Base-by-base conservation (phyloP, 2,888 invertebrate species). In the Mythimna pallens region DNA sequence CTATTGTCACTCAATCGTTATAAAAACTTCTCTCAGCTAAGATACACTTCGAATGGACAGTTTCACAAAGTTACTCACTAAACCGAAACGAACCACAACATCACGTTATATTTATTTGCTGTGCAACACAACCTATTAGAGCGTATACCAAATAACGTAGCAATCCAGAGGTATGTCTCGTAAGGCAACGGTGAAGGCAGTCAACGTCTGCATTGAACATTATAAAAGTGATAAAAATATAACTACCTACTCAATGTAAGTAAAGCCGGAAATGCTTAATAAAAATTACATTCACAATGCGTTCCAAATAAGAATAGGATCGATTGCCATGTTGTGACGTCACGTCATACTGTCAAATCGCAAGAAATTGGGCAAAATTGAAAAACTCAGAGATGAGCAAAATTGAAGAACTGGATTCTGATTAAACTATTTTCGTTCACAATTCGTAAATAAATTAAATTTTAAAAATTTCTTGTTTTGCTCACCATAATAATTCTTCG, bases 101-200 rank as follows among this genome's bases (percentile, higher is more conserved):
- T 87, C 81, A 68, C 73, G 81, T 85, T 76, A 87, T 85, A 87
- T 80, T 86, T 89, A 90, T 88, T 90, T 90, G 88, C 88, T 88
- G 85, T 89, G 87, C 90, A 90, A 93, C 92, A 93, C 94, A 94
- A 94, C 93, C 92, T 81, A 78, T 72, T 73, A 85, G 80, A 76
- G 83, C 80, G 86, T 78, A 83, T 87, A 88, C 88, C 88, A 88
- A 88, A 86, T 81, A 84, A 88, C 88, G 87, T 86, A 79, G 86
- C 89, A 82, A 87, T 88, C 82, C 47, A 86, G 90, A 85, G 78
- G 80, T 82, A 79, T 87, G n/a, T 22, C 40, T 61, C 84, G 85
- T 93, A 94, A 94, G 94, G 94, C 95, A 94, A 90, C 93, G 83
- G 88, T 86, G 84, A 93, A 94, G 94, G 94, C 93, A 89, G 89